Evolutionary conservation across 2,888 invertebrate genomes (phyloP).

Genomic region (Ectobius pallidus): DNA sequence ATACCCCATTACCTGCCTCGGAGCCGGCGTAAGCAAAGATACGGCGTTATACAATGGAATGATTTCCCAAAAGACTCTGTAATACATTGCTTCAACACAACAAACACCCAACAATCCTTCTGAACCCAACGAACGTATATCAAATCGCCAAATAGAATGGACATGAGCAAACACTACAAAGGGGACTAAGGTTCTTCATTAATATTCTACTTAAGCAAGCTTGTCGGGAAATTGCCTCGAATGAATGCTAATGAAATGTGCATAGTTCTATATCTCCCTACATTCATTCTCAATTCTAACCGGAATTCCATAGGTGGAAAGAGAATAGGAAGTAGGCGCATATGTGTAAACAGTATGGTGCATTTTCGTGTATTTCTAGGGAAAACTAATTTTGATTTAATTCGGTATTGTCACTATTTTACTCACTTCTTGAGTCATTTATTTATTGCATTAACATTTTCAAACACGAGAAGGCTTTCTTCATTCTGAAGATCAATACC

Average conservation of each 20-base stretch:
- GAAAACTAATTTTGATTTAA: no score
- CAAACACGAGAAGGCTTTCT: no score
- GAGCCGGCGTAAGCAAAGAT: constrained; percentile 32
- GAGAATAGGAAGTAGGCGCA: no score
- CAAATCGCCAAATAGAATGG: constrained; percentile 10
- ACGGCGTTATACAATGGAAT: constrained; percentile 28
- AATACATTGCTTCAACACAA: constrained; percentile 9
- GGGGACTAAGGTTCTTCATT: constrained; percentile 10
- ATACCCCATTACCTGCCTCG: constrained; percentile 33
- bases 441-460: no score
- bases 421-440: no score
- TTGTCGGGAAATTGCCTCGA: constrained; percentile 4
- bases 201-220: constrained; percentile 13
- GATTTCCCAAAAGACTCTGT: constrained; percentile 34
- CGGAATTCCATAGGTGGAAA: no score
- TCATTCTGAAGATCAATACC: no score
- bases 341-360: no score
- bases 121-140: not conserved
- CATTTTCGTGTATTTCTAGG: no score
- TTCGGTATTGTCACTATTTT: no score
- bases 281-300: no score
- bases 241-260: constrained; percentile 15
- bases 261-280: not conserved
- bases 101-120: not conserved
- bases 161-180: not conserved